phyloP scores from a whole-genome alignment of 2,888 invertebrate genomes.

The Drosophila multiciliata region DNA sequence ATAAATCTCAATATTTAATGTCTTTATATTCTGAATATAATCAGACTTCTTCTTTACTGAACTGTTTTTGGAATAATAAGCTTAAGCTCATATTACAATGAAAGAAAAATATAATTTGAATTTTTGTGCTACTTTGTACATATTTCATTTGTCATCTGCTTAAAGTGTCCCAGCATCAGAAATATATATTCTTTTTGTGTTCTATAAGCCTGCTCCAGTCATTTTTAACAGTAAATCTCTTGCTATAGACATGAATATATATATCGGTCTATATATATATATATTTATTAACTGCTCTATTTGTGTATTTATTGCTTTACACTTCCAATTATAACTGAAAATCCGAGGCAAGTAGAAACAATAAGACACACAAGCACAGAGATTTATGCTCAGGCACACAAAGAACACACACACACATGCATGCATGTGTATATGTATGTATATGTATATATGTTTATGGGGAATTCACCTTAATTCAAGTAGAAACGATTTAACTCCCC shows the following conservation, averaged over 20 bases:
- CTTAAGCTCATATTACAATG: background rate
- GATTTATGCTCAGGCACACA: slow-evolving; percentile 64
- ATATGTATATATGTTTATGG: slow-evolving; percentile 3
- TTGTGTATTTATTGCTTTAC: slow-evolving; percentile 68
- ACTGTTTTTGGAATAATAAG: background rate
- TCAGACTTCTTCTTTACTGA: background rate
- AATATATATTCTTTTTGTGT: background rate
- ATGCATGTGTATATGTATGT: background rate
- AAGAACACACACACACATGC: slow-evolving; percentile 7
- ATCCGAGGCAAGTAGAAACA: slow-evolving; percentile 74
- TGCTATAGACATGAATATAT: background rate
- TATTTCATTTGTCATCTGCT: background rate
- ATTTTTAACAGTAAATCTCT: background rate
- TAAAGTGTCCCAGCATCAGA: background rate
- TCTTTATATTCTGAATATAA: background rate
- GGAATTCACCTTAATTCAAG: slow-evolving; percentile 75
- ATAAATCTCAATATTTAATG: background rate
- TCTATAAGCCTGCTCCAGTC: background rate
- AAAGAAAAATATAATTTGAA: background rate
- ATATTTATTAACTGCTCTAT: slow-evolving; percentile 13
- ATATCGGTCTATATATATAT: background rate
- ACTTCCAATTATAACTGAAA: slow-evolving; percentile 76
- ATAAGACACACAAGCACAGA: slow-evolving; percentile 60
- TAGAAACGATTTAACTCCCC: slow-evolving; percentile 77
- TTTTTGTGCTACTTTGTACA: background rate